Conservation (phyloP, 2,888 invertebrate genomes). For the Lasioglossum lativentre region DNA sequence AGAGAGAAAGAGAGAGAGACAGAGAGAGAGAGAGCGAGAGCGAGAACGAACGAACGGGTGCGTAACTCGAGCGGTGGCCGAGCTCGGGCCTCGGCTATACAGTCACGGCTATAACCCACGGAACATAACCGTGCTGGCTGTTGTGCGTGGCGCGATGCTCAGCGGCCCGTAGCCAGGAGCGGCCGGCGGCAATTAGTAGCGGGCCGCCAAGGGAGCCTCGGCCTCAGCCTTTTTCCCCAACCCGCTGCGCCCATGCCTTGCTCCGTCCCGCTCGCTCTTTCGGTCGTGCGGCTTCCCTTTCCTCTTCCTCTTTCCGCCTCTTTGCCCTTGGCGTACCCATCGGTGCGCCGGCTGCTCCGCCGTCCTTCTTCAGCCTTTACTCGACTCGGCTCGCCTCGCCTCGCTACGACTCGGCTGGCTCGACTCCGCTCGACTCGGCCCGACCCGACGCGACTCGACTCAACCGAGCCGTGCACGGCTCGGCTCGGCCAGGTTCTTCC, state of each 20-base stretch:
- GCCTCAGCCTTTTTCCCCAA: constrained; percentile 75
- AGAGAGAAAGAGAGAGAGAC: neutral
- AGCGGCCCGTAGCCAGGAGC: constrained; percentile 83
- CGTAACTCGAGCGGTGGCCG: constrained; percentile 55
- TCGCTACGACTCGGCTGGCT: neutral
- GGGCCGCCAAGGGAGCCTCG: constrained; percentile 82
- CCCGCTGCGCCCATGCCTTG: constrained; percentile 68
- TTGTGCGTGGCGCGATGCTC: constrained; percentile 81
- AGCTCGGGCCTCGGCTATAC: constrained; percentile 55
- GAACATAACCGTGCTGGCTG: constrained; percentile 75
- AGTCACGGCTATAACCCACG: constrained; percentile 74
- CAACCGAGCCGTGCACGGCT: constrained; percentile 23
- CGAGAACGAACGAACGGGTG: neutral
- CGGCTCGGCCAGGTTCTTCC: constrained; percentile 33
- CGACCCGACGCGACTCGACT: constrained; percentile 26
- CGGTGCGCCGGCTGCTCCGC: constrained; percentile 56
- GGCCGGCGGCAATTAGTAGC: constrained; percentile 84
- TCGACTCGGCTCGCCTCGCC: neutral
- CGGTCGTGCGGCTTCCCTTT: constrained; percentile 63
- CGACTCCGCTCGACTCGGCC: constrained; percentile 24
- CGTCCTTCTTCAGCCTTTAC: constrained; percentile 40
- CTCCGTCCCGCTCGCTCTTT: constrained; percentile 48
- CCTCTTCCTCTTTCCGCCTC: constrained; percentile 72
- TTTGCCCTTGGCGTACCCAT: constrained; percentile 70
- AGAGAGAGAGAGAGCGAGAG: neutral